phyloP scores from a whole-genome alignment of 2,888 invertebrate species.

The Acheta domesticus region DNA sequence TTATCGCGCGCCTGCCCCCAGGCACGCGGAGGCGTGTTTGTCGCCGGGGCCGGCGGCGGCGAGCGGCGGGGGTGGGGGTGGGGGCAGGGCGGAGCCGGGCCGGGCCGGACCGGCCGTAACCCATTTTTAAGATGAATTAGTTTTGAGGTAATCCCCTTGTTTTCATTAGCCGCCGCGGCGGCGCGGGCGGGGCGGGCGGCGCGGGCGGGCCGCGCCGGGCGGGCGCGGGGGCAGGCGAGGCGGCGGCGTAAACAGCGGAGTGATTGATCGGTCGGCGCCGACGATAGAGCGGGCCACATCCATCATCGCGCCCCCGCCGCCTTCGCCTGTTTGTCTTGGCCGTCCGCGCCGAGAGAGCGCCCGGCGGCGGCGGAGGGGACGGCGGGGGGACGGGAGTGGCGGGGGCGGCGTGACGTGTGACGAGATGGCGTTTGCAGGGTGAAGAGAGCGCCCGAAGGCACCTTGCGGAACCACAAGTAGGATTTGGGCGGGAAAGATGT shows the following conservation, averaged over 20 bases:
- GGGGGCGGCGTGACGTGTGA: too few species aligned
- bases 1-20: background rate
- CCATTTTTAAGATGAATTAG: constrained; percentile 18
- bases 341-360: background rate
- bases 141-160: constrained; percentile 11
- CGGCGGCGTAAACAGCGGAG: background rate
- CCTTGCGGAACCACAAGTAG: too few species aligned
- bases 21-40: background rate
- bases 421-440: too few species aligned
- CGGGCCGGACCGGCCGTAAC: background rate
- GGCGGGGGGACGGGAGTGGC: background rate
- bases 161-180: constrained; percentile 11
- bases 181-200: background rate
- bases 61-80: background rate
- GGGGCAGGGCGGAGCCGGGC: background rate
- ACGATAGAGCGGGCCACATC: background rate
- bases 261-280: background rate
- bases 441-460: too few species aligned
- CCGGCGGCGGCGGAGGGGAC: background rate
- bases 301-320: background rate
- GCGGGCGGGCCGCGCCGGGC: background rate
- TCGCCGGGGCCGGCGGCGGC: background rate
- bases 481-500: too few species aligned
- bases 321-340: constrained; percentile 18
- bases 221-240: constrained; percentile 25